Conservation (phyloP, 2,888 invertebrate genomes). For the Netelia fuscicornis region DNA sequence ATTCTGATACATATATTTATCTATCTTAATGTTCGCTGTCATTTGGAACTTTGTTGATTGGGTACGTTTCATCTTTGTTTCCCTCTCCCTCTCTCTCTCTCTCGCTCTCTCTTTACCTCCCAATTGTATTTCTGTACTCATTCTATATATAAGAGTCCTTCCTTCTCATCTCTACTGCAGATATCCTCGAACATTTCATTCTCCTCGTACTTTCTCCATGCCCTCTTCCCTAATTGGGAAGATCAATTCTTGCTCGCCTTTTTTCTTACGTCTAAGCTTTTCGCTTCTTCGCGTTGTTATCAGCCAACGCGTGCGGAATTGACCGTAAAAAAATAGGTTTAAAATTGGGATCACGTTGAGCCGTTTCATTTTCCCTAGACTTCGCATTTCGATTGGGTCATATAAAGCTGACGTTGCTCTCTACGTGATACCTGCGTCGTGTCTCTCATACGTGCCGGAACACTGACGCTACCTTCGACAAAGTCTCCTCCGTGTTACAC, state of each 20-base stretch:
- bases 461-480: too few species aligned
- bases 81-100: too few species aligned
- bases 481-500: background rate
- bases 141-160: background rate
- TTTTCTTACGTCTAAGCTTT: background rate
- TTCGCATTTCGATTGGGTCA: slow-evolving; percentile 24
- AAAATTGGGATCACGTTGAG: slow-evolving; percentile 41
- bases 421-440: background rate
- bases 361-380: slow-evolving; percentile 33
- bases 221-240: slow-evolving; percentile 5
- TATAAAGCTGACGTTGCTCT: slow-evolving; percentile 15
- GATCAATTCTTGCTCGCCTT: background rate
- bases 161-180: background rate
- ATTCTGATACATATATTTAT: background rate
- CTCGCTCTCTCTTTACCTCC: background rate
- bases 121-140: background rate
- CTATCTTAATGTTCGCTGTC: slow-evolving; percentile 2
- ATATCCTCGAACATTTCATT: slow-evolving; percentile 13
- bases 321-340: slow-evolving; percentile 28
- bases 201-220: background rate
- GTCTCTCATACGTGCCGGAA: background rate
- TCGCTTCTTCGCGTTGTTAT: background rate
- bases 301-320: background rate
- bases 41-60: slow-evolving; percentile 28
- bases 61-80: slow-evolving; percentile 1